Percentiles rank a stretch among this genome's conserved stretches.
These are phyloP conservation scores for Rousettus madagascariensis DNA, from an alignment of 2,797 vertebrate genomes.

Conservation along the genomic window DNA sequence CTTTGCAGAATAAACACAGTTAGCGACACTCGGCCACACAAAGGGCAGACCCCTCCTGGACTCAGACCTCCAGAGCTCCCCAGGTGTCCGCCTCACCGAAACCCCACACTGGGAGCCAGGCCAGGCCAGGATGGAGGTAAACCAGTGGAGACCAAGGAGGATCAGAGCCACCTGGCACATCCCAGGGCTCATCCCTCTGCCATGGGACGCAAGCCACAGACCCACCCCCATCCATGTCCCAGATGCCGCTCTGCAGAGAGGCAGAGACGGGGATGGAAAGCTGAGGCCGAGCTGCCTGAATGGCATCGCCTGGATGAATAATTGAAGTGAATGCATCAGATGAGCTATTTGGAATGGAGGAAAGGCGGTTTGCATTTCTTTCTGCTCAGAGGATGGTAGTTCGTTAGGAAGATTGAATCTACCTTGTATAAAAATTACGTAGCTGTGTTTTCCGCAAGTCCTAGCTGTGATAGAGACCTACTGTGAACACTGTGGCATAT, in stretches of 20 bases:
- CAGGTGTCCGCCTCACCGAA: background rate
- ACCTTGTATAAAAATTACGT: background rate
- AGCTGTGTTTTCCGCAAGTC: background rate
- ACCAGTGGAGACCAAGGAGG: background rate
- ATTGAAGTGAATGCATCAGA: background rate
- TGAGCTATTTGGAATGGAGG: background rate
- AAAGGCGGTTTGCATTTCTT: background rate
- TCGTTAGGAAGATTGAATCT: background rate
- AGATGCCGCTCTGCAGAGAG: background rate
- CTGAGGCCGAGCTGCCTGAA: background rate
- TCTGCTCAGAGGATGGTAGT: background rate
- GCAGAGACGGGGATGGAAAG: background rate
- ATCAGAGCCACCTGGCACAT: background rate
- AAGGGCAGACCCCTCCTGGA: background rate
- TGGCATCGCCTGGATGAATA: background rate
- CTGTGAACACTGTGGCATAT: background rate
- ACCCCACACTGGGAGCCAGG: background rate
- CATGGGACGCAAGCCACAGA: background rate
- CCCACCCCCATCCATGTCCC: background rate
- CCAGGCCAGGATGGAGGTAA: background rate
- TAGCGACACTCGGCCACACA: background rate
- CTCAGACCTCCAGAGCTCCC: background rate
- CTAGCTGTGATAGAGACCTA: background rate
- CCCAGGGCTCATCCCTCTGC: background rate
- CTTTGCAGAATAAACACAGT: constrained; percentile 41